These are phyloP conservation scores for Pollenia amentaria DNA, from an alignment of 2,888 invertebrate species.

Conservation along the genomic window DNA sequence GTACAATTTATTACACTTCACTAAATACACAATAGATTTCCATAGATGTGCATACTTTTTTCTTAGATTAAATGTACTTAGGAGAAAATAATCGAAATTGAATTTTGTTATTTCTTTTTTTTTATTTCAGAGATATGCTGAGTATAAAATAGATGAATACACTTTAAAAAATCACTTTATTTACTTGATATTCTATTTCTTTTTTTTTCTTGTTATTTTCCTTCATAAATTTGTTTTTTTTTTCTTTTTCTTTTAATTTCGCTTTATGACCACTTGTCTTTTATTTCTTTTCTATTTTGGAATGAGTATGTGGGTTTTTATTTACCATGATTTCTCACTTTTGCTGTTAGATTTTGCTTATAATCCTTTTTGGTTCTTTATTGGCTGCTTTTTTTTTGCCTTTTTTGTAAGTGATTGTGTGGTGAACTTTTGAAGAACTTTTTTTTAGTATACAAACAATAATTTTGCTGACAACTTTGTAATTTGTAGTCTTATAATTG, in stretches of 20 bases:
- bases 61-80: not conserved
- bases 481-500: conserved; percentile 6
- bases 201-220: conserved; percentile 6
- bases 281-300: not conserved
- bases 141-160: not conserved
- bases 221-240: not conserved
- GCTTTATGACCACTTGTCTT: conserved; percentile 17
- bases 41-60: not conserved
- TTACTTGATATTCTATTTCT: conserved; percentile 9
- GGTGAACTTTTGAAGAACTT: conserved; percentile 59
- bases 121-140: not conserved
- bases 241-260: not conserved
- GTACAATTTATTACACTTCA: conserved; percentile 67
- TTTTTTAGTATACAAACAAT: conserved; percentile 33
- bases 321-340: conserved; percentile 61
- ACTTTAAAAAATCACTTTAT: conserved; percentile 15
- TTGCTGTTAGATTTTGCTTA: conserved; percentile 55
- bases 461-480: conserved; percentile 52
- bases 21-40: conserved; percentile 27
- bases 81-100: not conserved
- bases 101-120: conserved; percentile 1
- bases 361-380: conserved; percentile 52
- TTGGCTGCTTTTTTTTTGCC: conserved; percentile 11
- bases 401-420: conserved; percentile 58
- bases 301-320: conserved; percentile 26